Evolutionary conservation across 2,113 vertebrate genomes (phyloP).

Genomic region (Brachyistius frenatus): DNA sequence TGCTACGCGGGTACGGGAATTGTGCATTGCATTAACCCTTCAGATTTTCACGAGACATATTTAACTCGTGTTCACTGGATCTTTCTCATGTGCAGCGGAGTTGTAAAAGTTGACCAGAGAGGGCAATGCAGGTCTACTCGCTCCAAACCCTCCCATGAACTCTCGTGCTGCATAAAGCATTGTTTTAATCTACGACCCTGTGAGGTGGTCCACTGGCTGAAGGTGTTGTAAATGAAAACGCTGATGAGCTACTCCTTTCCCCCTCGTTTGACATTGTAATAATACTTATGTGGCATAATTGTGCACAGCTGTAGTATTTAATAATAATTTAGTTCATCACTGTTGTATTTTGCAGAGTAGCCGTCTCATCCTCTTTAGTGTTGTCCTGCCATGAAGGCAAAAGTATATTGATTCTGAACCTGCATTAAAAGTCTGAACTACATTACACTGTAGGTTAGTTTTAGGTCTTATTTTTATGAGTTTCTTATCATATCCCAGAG

Average conservation of each 20-base stretch:
- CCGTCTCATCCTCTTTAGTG: not conserved
- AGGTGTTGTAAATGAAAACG: slow-evolving; percentile 8
- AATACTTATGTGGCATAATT: not conserved
- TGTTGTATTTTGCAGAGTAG: slow-evolving; percentile 17
- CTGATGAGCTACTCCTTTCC: slow-evolving; percentile 14
- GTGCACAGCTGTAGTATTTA: slow-evolving; percentile 15
- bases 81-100: not conserved
- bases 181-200: not conserved
- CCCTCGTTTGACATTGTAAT: slow-evolving; percentile 19
- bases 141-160: not conserved
- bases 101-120: slow-evolving; percentile 15
- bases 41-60: not conserved
- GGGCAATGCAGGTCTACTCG: slow-evolving; percentile 10
- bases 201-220: not conserved
- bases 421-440: slow-evolving; percentile 22
- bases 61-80: not conserved
- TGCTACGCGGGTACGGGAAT: slow-evolving; percentile 19
- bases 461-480: slow-evolving; percentile 30
- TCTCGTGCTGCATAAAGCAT: slow-evolving; percentile 10
- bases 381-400: slow-evolving; percentile 6
- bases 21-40: not conserved
- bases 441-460: slow-evolving; percentile 27
- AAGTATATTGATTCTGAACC: slow-evolving; percentile 26
- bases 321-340: slow-evolving; percentile 8
- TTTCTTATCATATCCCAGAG: slow-evolving; percentile 20